Conservation (phyloP, 2,797 vertebrate genomes). For the Jordanella pulchra region DNA sequence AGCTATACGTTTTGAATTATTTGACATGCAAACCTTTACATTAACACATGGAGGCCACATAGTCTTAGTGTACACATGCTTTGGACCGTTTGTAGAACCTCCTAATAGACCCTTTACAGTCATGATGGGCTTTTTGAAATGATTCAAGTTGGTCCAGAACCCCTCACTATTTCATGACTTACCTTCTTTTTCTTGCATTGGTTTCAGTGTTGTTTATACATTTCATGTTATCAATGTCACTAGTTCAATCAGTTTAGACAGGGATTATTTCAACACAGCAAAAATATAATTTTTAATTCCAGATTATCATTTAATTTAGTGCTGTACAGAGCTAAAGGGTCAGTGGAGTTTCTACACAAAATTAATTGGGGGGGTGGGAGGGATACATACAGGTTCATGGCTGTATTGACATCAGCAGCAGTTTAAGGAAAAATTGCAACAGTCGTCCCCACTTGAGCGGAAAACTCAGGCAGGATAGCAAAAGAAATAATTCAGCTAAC, state of each 20-base stretch:
- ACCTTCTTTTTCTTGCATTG: too few relatives aligned
- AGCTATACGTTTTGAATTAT: conserved; percentile 39
- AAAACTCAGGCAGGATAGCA: neutral
- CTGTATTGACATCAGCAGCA: neutral
- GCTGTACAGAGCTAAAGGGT: too few relatives aligned
- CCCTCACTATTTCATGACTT: neutral
- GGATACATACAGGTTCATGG: too few relatives aligned
- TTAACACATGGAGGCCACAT: conserved; percentile 15
- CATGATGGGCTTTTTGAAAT: neutral
- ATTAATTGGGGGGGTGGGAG: too few relatives aligned
- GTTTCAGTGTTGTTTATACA: neutral
- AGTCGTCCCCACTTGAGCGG: neutral
- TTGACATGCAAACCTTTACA: conserved; percentile 30
- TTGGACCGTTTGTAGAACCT: neutral
- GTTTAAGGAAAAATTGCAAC: neutral
- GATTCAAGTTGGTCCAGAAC: neutral
- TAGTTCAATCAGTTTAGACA: too few relatives aligned
- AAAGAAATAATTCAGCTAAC: neutral
- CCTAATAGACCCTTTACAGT: neutral
- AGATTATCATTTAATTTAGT: too few relatives aligned
- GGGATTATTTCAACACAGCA: too few relatives aligned
- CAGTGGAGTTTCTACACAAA: too few relatives aligned
- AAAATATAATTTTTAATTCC: too few relatives aligned
- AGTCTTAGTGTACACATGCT: conserved; percentile 2
- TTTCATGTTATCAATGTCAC: too few relatives aligned